Percentiles rank a stretch among this genome's conserved stretches.
Conservation (phyloP, 2,797 vertebrate species). For the Scarus forsteni region DNA sequence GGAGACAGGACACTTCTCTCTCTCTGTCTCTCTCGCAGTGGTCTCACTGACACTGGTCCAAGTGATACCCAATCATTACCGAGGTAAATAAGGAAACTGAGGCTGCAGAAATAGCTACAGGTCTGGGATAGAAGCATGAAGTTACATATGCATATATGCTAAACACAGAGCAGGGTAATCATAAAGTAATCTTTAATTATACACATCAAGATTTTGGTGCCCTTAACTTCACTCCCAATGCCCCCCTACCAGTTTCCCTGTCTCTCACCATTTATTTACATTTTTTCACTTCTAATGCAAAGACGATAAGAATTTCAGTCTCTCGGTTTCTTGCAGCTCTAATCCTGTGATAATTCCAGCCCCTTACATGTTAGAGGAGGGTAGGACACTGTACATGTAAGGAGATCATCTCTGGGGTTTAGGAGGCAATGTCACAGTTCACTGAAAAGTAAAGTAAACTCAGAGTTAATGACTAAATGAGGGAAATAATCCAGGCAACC, state of each 20-base stretch:
- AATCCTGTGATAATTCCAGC: slow-evolving; percentile 78
- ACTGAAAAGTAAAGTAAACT: slow-evolving; percentile 24
- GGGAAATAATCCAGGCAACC: slow-evolving; percentile 50
- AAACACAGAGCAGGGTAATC: neutral
- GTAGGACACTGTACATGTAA: slow-evolving; percentile 29
- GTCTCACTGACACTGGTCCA: slow-evolving; percentile 38
- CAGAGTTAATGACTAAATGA: slow-evolving; percentile 29
- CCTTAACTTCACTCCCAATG: no score
- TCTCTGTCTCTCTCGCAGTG: slow-evolving; percentile 28
- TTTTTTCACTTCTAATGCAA: no score
- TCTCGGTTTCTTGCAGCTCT: slow-evolving; percentile 16
- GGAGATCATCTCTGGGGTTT: slow-evolving; percentile 44
- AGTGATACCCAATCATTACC: slow-evolving; percentile 54
- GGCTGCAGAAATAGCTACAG: slow-evolving; percentile 37
- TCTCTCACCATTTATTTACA: no score
- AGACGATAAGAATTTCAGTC: no score
- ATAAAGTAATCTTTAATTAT: no score
- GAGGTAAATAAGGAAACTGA: slow-evolving; percentile 55
- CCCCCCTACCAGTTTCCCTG: no score
- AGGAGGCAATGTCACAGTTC: slow-evolving; percentile 30
- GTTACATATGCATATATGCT: slow-evolving; percentile 2
- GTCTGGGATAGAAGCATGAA: neutral
- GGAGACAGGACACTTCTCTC: slow-evolving; percentile 51
- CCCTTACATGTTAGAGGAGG: slow-evolving; percentile 65
- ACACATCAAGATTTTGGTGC: no score